These are phyloP conservation scores for Pao palembangensis DNA, from an alignment of 2,113 vertebrate genomes.

Conservation along the genomic window DNA sequence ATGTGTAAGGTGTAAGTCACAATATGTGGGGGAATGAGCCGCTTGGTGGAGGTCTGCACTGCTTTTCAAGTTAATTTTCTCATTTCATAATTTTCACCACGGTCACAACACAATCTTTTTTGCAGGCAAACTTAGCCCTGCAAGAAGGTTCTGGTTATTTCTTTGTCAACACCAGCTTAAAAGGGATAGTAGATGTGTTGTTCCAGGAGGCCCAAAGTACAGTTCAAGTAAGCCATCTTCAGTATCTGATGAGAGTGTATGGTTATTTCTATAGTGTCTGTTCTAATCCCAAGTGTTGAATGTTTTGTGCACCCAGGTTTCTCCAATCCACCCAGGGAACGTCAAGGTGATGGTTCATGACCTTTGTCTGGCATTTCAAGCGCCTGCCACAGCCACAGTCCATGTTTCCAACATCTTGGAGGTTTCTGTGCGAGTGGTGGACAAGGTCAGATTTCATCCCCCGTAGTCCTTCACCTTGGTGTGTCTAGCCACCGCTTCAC, in stretches of 20 bases:
- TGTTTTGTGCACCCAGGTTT: conserved; percentile 73
- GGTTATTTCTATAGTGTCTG: background rate
- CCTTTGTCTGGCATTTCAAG: conserved; percentile 86
- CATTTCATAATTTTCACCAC: background rate
- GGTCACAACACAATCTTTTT: conserved; percentile 18
- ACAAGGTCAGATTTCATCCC: conserved; percentile 83
- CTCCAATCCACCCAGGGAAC: conserved; percentile 75
- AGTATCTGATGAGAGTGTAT: background rate
- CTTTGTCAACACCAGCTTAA: conserved; percentile 83
- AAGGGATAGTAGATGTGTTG: conserved; percentile 72
- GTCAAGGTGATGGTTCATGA: conserved; percentile 90
- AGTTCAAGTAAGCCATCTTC: conserved; percentile 76
- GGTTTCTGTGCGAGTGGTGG: conserved; percentile 86
- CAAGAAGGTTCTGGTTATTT: conserved; percentile 92
- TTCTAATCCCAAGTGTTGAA: background rate
- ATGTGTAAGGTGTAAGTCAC: too few species aligned
- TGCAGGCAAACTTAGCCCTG: conserved; percentile 81
- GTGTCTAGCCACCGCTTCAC: conserved; percentile 2
- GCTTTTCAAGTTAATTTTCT: too few species aligned
- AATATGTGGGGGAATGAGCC: too few species aligned
- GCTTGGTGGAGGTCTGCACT: too few species aligned
- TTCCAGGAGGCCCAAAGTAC: conserved; percentile 78
- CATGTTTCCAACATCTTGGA: conserved; percentile 88
- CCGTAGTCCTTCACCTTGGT: conserved; percentile 3
- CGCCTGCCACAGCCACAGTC: conserved; percentile 79